phyloP scores from a whole-genome alignment of 2,113 vertebrate genomes.

The Catharus fuscescens region DNA sequence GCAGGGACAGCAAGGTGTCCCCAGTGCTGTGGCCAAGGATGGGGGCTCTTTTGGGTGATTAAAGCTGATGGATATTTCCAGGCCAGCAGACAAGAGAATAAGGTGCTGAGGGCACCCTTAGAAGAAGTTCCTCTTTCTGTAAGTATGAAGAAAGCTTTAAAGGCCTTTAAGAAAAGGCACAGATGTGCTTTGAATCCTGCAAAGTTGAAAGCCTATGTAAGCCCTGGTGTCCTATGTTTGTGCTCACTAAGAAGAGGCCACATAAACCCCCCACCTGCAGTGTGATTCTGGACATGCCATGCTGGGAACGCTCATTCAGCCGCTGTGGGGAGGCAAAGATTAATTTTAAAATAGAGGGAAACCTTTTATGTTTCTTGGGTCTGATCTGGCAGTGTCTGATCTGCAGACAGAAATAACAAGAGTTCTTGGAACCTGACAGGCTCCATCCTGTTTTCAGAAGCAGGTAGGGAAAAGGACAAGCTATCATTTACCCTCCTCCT shows the following conservation, averaged over 20 bases:
- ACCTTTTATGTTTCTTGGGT: not conserved
- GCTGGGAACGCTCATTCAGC: constrained; percentile 3
- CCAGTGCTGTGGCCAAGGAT: not conserved
- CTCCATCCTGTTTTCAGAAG: not conserved
- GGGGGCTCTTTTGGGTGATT: not conserved
- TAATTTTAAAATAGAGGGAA: constrained; percentile 8
- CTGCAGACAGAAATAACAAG: constrained; percentile 22
- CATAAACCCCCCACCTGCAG: not conserved
- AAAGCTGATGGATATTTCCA: constrained; percentile 11
- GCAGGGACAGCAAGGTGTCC: not conserved
- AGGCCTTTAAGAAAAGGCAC: not conserved
- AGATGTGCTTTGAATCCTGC: not conserved
- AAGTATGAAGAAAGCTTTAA: not conserved
- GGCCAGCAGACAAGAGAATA: not conserved
- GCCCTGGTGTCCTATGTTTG: not conserved
- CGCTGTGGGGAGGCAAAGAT: not conserved
- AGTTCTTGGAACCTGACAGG: not conserved
- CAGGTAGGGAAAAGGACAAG: not conserved
- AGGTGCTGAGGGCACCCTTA: not conserved
- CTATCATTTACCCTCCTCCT: not conserved
- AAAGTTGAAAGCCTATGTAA: not conserved
- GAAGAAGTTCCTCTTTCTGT: not conserved
- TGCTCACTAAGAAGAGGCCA: not conserved
- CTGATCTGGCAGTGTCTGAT: constrained; percentile 25
- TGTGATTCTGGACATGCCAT: not conserved